Evolutionary conservation across 2,888 invertebrate genomes (phyloP).

Genomic region (Cephus runcator): DNA sequence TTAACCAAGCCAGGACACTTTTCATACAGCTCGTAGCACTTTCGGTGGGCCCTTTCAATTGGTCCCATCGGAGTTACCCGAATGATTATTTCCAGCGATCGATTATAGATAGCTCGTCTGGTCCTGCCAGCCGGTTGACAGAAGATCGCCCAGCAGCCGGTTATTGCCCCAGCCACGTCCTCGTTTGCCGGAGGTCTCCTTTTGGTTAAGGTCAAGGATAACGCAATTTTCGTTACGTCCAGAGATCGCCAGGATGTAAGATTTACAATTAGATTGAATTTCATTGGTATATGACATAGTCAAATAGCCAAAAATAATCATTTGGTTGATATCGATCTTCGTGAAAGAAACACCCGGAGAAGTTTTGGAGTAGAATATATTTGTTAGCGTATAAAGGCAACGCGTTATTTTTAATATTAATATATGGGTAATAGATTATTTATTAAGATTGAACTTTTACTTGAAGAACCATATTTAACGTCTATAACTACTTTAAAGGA

Average conservation of each 20-base stretch:
- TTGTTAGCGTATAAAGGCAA: background rate
- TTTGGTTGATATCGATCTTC: background rate
- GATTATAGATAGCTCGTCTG: background rate
- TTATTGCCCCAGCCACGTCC: background rate
- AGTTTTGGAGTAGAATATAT: background rate
- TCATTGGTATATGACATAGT: background rate
- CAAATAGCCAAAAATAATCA: background rate
- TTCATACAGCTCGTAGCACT: background rate
- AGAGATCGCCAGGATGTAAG: background rate
- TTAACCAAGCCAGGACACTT: background rate
- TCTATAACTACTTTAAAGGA: background rate
- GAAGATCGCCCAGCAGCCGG: background rate
- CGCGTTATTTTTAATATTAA: background rate
- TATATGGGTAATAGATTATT: background rate
- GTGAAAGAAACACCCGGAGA: background rate
- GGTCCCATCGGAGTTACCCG: background rate
- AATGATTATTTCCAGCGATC: background rate
- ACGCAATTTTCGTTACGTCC: background rate
- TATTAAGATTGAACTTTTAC: background rate
- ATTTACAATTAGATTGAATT: background rate
- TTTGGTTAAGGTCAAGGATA: background rate
- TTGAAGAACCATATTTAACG: background rate
- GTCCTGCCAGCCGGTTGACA: background rate
- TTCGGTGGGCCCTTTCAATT: background rate
- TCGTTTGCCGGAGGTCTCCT: background rate